phyloP scores from a whole-genome alignment of 2,797 vertebrate species.

The Lepus oiostolus region DNA sequence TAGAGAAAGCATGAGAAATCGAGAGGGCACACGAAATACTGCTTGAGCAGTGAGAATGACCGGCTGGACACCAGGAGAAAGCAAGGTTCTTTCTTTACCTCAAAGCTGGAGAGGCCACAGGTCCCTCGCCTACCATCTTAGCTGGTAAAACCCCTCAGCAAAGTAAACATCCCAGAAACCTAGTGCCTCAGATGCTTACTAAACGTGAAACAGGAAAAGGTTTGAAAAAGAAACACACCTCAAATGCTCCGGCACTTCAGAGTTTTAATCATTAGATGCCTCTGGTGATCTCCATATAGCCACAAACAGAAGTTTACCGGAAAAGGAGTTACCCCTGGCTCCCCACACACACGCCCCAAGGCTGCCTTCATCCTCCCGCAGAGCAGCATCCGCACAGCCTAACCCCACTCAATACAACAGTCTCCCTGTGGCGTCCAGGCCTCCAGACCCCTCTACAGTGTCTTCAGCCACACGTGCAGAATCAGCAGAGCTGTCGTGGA shows the following conservation, averaged over 20 bases:
- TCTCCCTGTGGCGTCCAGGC: background rate
- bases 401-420: background rate
- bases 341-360: background rate
- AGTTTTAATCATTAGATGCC: slow-evolving; percentile 10
- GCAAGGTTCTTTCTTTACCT: background rate
- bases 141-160: slow-evolving; percentile 29
- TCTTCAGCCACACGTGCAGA: slow-evolving; percentile 2
- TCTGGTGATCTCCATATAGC: background rate
- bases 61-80: background rate
- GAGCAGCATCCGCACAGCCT: no score
- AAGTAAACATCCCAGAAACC: background rate
- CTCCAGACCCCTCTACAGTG: slow-evolving; percentile 6
- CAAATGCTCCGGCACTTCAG: slow-evolving; percentile 24
- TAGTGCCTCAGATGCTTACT: background rate
- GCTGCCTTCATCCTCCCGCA: no score
- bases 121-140: background rate
- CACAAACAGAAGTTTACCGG: slow-evolving; percentile 12
- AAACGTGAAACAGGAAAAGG: slow-evolving; percentile 26
- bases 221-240: background rate
- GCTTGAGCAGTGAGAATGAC: slow-evolving; percentile 39
- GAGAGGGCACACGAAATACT: background rate
- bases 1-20: slow-evolving; percentile 17
- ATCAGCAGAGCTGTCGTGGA: background rate
- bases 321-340: background rate
- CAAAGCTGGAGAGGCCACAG: background rate